phyloP scores from a whole-genome alignment of 2,797 vertebrate species.

The Enteromius argenteus region DNA sequence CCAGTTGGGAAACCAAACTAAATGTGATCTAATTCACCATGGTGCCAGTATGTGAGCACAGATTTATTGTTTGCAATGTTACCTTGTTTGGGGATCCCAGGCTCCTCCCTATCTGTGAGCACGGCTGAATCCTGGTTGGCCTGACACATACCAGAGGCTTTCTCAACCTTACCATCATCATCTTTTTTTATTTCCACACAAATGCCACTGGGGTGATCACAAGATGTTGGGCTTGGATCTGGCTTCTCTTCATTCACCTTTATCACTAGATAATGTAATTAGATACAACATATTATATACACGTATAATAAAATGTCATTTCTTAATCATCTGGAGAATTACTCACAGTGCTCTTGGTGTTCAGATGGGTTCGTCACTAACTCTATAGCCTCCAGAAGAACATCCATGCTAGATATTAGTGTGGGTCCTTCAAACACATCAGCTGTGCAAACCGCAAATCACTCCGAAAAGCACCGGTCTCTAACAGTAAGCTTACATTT shows the following conservation, averaged over 20 bases:
- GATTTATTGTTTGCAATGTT: not conserved
- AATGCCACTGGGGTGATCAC: not conserved
- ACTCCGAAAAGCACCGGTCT: not conserved
- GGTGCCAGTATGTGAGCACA: not conserved
- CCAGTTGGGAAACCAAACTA: not conserved
- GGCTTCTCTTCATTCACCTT: not conserved
- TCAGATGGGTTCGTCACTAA: constrained; percentile 18
- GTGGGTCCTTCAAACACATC: not conserved
- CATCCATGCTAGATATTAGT: constrained; percentile 19
- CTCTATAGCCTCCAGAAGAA: constrained; percentile 40
- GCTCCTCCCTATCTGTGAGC: not conserved
- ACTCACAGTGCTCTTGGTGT: constrained; percentile 30
- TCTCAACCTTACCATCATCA: not conserved
- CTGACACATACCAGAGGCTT: not conserved
- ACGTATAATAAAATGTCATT: not conserved
- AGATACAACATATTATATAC: not conserved
- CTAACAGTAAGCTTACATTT: not conserved
- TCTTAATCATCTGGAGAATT: not conserved
- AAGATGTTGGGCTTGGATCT: constrained; percentile 4
- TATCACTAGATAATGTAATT: not conserved
- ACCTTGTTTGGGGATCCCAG: constrained; percentile 20
- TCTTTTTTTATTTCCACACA: constrained; percentile 17
- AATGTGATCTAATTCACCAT: not conserved
- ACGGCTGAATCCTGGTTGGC: not conserved
- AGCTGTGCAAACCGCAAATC: not conserved